A percentile compares a stretch with the other conserved stretches of the same genome.
Evolutionary conservation across 2,113 vertebrate genomes (phyloP).

Genomic region (Limnothrissa miodon): DNA sequence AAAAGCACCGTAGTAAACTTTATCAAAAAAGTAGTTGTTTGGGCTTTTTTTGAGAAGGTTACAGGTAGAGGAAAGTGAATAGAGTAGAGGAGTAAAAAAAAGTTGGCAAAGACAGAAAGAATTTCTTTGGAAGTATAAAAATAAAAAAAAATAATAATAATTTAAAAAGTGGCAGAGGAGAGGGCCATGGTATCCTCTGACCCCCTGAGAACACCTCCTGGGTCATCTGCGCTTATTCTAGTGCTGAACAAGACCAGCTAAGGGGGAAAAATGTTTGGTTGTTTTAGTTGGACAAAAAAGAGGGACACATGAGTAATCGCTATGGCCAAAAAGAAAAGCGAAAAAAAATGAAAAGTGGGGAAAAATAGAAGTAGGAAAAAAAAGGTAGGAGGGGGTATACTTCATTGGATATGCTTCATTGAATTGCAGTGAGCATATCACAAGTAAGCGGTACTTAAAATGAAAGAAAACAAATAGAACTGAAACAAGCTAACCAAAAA

Average conservation of each 20-base stretch:
- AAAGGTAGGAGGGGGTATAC: conserved; percentile 58
- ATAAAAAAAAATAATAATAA: conserved; percentile 2
- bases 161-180: conserved; percentile 64
- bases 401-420: conserved; percentile 96
- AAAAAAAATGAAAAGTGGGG: conserved; percentile 31
- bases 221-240: conserved; percentile 85
- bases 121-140: conserved; percentile 79
- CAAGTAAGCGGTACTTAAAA: conserved; percentile 73
- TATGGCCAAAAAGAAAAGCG: conserved; percentile 85
- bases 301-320: conserved; percentile 96
- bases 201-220: conserved; percentile 93
- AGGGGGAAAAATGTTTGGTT: conserved; percentile 99
- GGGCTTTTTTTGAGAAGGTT: conserved; percentile 81
- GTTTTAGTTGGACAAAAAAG: conserved; percentile 95
- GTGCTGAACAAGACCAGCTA: conserved; percentile 99
- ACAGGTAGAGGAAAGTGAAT: conserved; percentile 86
- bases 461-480: conserved; percentile 64
- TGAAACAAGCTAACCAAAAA: conserved; percentile 63
- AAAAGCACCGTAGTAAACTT: conserved; percentile 79
- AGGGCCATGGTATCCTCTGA: conserved; percentile 90
- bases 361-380: conserved; percentile 34
- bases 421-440: conserved; percentile 93
- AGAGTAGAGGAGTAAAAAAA: conserved; percentile 76
- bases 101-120: conserved; percentile 76
- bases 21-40: conserved; percentile 82